Percentiles rank a stretch among this genome's conserved stretches.
These are phyloP conservation scores for Anarrhichthys ocellatus DNA, from an alignment of 2,113 vertebrate genomes.

Conservation along the genomic window DNA sequence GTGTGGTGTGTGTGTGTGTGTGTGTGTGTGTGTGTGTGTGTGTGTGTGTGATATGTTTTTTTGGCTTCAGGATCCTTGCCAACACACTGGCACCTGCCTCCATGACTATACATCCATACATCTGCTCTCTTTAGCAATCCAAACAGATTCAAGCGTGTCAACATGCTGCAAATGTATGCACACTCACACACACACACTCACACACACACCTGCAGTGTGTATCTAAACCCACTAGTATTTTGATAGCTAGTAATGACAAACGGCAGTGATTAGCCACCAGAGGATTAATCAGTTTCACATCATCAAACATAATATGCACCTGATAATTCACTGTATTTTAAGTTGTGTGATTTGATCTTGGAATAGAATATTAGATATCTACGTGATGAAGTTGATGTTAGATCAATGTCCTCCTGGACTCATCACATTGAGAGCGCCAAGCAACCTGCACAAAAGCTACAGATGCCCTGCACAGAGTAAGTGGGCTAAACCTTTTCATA, in stretches of 20 bases:
- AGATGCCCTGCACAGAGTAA: too few relatives aligned
- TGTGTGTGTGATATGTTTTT: background rate
- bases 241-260: conserved; percentile 6
- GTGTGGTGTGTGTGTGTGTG: conserved; percentile 20
- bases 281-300: conserved; percentile 10
- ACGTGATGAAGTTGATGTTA: background rate
- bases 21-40: background rate
- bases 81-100: conserved; percentile 38
- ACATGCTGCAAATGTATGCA: conserved; percentile 6
- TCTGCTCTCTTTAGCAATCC: conserved; percentile 37
- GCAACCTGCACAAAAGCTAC: background rate
- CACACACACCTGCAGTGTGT: conserved; percentile 4
- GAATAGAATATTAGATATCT: background rate
- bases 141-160: conserved; percentile 34
- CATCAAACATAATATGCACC: background rate
- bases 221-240: background rate
- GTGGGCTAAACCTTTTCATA: background rate
- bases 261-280: conserved; percentile 10
- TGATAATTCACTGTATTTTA: conserved; percentile 18
- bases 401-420: background rate
- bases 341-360: background rate
- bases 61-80: conserved; percentile 3
- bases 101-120: conserved; percentile 12
- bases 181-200: conserved; percentile 1
- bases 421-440: background rate